Percentiles rank a stretch among this genome's conserved stretches.
Evolutionary conservation across 1,140 invertebrate genomes (phyloP).

Genomic region (Nephila pilipes): DNA sequence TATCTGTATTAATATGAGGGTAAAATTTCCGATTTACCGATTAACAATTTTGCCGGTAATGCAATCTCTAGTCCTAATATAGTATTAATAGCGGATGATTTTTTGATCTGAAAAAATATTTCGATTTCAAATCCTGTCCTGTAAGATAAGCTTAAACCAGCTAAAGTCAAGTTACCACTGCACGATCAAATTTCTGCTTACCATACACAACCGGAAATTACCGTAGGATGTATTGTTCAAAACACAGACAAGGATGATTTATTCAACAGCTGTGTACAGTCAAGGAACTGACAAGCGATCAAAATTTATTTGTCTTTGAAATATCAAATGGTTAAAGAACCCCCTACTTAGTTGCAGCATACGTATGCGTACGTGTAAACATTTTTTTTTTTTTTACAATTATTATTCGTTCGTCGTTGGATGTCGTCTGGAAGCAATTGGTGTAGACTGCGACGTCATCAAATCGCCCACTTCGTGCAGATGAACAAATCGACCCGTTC

Average conservation of each 20-base stretch:
- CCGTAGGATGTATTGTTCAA: neutral
- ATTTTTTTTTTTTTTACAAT: neutral
- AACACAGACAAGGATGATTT: neutral
- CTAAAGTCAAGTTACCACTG: too few relatives aligned
- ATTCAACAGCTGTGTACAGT: neutral
- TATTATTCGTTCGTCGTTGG: neutral
- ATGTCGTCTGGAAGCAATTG: neutral
- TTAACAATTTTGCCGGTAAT: too few relatives aligned
- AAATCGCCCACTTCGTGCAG: neutral
- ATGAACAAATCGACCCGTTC: neutral
- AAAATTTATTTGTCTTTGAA: conserved; percentile 4
- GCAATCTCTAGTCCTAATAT: too few relatives aligned
- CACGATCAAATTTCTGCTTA: neutral
- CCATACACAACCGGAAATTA: neutral
- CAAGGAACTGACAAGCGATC: neutral
- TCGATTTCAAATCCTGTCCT: too few relatives aligned
- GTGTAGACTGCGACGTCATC: neutral
- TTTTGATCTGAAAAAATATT: too few relatives aligned
- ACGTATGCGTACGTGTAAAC: neutral
- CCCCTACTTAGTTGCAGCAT: neutral
- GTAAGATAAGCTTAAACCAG: too few relatives aligned
- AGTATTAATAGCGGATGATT: too few relatives aligned
- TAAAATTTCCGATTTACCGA: too few relatives aligned
- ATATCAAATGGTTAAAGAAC: neutral
- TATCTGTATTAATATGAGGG: too few relatives aligned